These are phyloP conservation scores for Drosophila imparisetae DNA, from an alignment of 2,888 invertebrate genomes.

Conservation along the genomic window DNA sequence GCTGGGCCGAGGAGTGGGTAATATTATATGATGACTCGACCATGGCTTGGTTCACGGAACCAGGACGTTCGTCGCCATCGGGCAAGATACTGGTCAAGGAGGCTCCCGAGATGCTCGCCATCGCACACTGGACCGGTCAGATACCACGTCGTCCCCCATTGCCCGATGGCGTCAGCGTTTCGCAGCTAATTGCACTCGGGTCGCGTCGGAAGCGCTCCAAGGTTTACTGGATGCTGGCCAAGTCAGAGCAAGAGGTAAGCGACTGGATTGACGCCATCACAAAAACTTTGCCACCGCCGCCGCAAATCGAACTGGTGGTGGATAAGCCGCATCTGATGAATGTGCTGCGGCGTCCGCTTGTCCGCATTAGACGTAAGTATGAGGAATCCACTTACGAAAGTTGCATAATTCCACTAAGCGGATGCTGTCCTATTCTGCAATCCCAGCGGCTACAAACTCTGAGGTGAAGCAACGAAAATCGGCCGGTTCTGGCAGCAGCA, in stretches of 20 bases:
- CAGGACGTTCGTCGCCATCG: conserved; percentile 84
- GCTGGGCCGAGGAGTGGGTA: conserved; percentile 94
- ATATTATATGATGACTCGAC: conserved; percentile 93
- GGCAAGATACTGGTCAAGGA: conserved; percentile 89
- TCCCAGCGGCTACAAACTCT: conserved; percentile 86
- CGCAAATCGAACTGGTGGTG: conserved; percentile 90
- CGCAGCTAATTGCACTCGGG: conserved; percentile 92
- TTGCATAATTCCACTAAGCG: conserved; percentile 18
- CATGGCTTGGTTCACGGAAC: conserved; percentile 92
- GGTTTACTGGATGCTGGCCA: conserved; percentile 93
- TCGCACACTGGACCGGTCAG: conserved; percentile 92
- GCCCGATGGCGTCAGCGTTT: conserved; percentile 89
- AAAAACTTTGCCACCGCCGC: conserved; percentile 91
- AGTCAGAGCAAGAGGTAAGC: conserved; percentile 91
- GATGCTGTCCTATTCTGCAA: conserved; percentile 2
- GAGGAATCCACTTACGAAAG: not conserved
- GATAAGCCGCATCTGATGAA: conserved; percentile 89
- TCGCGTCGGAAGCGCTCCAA: conserved; percentile 88
- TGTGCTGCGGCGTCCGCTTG: conserved; percentile 87
- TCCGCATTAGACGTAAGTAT: conserved; percentile 88
- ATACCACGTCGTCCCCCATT: conserved; percentile 90
- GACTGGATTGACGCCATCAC: conserved; percentile 93
- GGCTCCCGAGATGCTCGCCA: conserved; percentile 92
- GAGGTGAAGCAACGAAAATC: conserved; percentile 84
- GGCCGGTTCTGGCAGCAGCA: conserved; percentile 55